A percentile compares a stretch with the other conserved stretches of the same genome.
phyloP scores from a whole-genome alignment of 2,113 vertebrate species.

The Phasianus colchicus region DNA sequence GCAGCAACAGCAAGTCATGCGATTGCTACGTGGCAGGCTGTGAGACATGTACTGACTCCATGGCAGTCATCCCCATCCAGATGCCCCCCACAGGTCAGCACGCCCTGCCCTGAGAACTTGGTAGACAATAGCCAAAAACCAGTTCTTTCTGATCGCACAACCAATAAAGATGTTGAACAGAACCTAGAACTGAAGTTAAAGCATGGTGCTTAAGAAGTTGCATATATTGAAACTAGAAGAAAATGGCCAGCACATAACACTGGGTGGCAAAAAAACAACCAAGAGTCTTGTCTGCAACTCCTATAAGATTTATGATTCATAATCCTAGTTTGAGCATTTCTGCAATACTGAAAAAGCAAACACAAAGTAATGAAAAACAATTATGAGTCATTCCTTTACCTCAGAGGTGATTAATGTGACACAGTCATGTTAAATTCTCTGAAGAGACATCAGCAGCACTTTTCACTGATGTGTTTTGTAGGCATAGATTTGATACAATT shows the following conservation, averaged over 20 bases:
- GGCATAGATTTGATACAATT: constrained; percentile 47
- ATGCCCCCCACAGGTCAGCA: too few species aligned
- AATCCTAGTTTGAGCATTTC: constrained; percentile 26
- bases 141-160: too few species aligned
- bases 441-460: constrained; percentile 12
- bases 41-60: too few species aligned
- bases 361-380: constrained; percentile 52
- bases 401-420: constrained; percentile 57
- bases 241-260: background rate
- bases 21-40: too few species aligned
- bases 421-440: background rate
- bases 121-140: too few species aligned
- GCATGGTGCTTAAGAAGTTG: background rate
- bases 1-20: too few species aligned
- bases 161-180: background rate
- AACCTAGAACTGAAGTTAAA: background rate
- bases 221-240: background rate
- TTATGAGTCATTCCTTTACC: constrained; percentile 57
- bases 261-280: background rate
- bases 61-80: too few species aligned
- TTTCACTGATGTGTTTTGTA: constrained; percentile 40
- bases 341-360: constrained; percentile 36
- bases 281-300: background rate
- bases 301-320: constrained; percentile 21
- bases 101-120: too few species aligned